Evolutionary conservation across 2,888 invertebrate genomes (phyloP).

Genomic region (Trachelus troglodyta): DNA sequence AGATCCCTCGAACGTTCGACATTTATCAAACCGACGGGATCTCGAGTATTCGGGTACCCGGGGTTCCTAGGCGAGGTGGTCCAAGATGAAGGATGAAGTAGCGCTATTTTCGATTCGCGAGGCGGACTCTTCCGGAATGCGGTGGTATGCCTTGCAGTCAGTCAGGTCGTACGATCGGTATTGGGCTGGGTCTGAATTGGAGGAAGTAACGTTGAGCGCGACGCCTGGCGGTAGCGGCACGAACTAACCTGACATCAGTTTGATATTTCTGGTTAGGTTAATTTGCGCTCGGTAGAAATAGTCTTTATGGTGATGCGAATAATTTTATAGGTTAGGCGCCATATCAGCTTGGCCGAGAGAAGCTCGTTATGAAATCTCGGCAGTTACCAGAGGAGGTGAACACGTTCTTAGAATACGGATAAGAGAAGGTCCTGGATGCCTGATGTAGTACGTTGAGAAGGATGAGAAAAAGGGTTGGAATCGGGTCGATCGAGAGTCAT

Average conservation of each 20-base stretch:
- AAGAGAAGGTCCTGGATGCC: neutral
- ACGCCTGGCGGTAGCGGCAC: neutral
- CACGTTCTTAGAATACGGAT: neutral
- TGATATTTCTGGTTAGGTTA: neutral
- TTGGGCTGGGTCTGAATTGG: neutral
- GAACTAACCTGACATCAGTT: neutral
- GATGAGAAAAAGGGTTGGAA: neutral
- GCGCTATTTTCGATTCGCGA: slow-evolving; percentile 3
- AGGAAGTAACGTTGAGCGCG: neutral
- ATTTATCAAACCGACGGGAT: neutral
- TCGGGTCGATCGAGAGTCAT: neutral
- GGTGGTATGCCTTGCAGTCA: neutral
- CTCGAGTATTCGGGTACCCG: neutral
- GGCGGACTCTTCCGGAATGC: slow-evolving; percentile 5
- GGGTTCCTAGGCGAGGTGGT: neutral
- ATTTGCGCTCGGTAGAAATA: neutral
- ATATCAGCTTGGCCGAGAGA: neutral
- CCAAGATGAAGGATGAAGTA: neutral
- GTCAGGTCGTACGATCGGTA: neutral
- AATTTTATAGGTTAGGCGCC: neutral
- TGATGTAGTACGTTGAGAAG: neutral
- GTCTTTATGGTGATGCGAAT: neutral
- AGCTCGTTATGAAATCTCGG: neutral
- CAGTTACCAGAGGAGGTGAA: neutral
- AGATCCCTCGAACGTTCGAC: slow-evolving; percentile 5